phyloP scores from a whole-genome alignment of 2,888 invertebrate species.

The Idaea aversata region DNA sequence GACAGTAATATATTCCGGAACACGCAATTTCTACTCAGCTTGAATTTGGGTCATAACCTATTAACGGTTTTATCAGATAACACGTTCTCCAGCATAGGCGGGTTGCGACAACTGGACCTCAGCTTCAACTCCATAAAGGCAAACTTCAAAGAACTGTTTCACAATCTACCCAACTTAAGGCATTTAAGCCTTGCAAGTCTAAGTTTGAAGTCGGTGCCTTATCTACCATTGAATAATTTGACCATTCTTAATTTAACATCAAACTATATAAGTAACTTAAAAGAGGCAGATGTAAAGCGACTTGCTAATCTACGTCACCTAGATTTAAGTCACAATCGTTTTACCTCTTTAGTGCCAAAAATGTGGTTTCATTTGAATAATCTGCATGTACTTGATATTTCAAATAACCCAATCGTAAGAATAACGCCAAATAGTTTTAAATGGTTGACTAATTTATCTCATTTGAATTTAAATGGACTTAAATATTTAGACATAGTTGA shows the following conservation, averaged over 20 bases:
- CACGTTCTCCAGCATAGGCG: constrained; percentile 90
- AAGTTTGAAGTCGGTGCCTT: constrained; percentile 88
- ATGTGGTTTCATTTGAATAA: constrained; percentile 86
- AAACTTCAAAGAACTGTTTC: constrained; percentile 92
- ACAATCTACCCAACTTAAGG: constrained; percentile 90
- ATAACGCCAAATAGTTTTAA: constrained; percentile 86
- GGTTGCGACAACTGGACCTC: constrained; percentile 88
- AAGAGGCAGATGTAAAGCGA: constrained; percentile 85
- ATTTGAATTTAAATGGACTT: constrained; percentile 87
- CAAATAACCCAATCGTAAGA: constrained; percentile 90
- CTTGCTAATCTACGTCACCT: constrained; percentile 86
- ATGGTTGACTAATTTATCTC: constrained; percentile 85
- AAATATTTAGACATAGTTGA: constrained; percentile 87
- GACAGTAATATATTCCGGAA: constrained; percentile 93
- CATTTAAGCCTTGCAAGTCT: constrained; percentile 88
- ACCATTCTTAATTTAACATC: constrained; percentile 89
- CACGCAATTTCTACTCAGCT: constrained; percentile 87
- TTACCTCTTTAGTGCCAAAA: constrained; percentile 87
- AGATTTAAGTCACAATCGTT: constrained; percentile 88
- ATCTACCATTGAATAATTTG: constrained; percentile 87
- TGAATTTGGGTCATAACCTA: constrained; percentile 90
- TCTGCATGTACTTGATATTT: constrained; percentile 88
- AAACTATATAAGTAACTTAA: constrained; percentile 86
- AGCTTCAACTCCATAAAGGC: constrained; percentile 90
- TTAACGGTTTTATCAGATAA: constrained; percentile 93